Evolutionary conservation across 1,140 invertebrate species (phyloP), one percentile per base, ranked within the genome.

Genomic region (Papilio polyxenes): DNA sequence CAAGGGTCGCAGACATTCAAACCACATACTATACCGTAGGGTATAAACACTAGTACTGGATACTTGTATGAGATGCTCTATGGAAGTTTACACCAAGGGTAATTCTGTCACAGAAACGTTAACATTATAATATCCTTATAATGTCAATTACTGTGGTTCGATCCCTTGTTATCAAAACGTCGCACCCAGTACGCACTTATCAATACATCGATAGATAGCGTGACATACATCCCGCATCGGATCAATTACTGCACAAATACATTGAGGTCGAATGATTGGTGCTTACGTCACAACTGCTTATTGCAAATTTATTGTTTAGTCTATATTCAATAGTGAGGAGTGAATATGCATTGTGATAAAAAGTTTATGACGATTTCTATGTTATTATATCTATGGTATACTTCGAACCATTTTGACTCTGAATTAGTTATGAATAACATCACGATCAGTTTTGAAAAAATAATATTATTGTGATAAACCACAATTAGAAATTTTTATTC

Each of bases 1-100:
- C 48, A 77, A 77, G 75, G 75, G 75, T 51, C 49, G 75, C 75
- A 77, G 48, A 77, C 75, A 77, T 77, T 77, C 75, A 53, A 37
- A 77, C 75, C 75, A 37, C 48, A 56, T 59, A 72, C 65, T 72
- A 40, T 72, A 72, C 11, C 11, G 13, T 72, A n/a, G 7, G 56
- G 56, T 59, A 20, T 20, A 59, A 9, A 20, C n/a, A 59, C 8
- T 7, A 59, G 17, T 59, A 20, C 7, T 59, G 6, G 17, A 59
- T 17, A 59, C 56, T 59, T 59, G 56, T 59, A 59, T 17, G 15
- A 15, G 51, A 53, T 53, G 15, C 15, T 53, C 51, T 20, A 56
- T 56, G 56, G 6, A 59, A 59, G 56, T 59, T 59, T 20, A 17
- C 56, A n/a, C 17, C 17, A 59, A 59, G 56, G n/a, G n/a, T 0